Conservation (phyloP, 1,140 invertebrate genomes). For the Drosophila nikananu region DNA sequence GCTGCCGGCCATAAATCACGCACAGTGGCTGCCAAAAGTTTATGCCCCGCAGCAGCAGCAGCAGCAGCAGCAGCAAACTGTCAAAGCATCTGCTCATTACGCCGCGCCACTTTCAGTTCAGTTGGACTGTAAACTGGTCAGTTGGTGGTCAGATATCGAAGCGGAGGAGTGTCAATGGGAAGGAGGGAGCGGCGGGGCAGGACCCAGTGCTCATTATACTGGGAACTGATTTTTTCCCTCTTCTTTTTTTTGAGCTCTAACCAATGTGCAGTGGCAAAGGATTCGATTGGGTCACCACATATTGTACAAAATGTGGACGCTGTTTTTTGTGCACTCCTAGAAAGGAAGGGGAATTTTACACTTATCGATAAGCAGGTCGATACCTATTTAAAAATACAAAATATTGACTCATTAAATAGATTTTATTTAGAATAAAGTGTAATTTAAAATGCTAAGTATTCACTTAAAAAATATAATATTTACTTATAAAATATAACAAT, state of each 20-base stretch:
- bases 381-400: no score
- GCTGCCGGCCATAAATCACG: conserved; percentile 65
- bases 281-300: conserved; percentile 68
- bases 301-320: conserved; percentile 28
- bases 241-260: conserved; percentile 39
- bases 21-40: conserved; percentile 64
- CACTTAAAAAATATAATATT: no score
- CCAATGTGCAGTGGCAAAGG: conserved; percentile 49
- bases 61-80: conserved; percentile 71
- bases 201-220: conserved; percentile 70
- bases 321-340: conserved; percentile 21
- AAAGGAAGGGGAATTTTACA: neutral
- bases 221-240: conserved; percentile 37
- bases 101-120: conserved; percentile 18
- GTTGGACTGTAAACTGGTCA: conserved; percentile 40
- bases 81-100: conserved; percentile 81
- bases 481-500: no score
- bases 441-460: no score
- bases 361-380: neutral
- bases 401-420: no score
- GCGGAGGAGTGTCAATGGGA: conserved; percentile 6
- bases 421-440: no score
- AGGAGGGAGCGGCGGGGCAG: neutral
- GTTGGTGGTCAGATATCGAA: conserved; percentile 37
- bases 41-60: conserved; percentile 61